Evolutionary conservation across 1,140 invertebrate species (phyloP), one percentile per base, ranked within the genome.

Genomic region (Lordiphosa clarofinis): DNA sequence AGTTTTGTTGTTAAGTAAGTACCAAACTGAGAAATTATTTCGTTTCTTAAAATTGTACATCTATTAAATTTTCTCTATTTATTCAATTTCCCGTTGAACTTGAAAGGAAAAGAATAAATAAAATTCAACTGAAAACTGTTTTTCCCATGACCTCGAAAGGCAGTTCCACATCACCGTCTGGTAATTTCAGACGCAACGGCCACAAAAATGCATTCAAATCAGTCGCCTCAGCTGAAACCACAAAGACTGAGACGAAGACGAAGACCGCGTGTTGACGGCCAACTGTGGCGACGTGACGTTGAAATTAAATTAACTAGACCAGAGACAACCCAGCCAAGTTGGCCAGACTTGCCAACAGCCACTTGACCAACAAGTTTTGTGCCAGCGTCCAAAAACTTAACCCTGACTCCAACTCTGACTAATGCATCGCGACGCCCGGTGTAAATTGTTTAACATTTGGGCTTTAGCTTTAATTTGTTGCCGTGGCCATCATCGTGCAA

Each of bases 241-340:
- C n/a, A 21, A 35, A 13, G 36, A 24, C 39, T 2, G 15, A 49
- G 39, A 38, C 40, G 24, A 21, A 21, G 21, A 15, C 15, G 2
- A 2, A 21, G 21, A 21, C 21, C 24, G 24, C 52, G 33, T 42
- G 65, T 49, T 54, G 65, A 68, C 40, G 65, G 61, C 63, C 63
- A 65, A 68, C 64, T 59, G 64, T 59, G 65, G 61, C 66, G 67
- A 84, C 78, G 78, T 84, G 78, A 84, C 78, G 78, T 84, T 84
- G 78, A 84, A 84, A 84, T 84, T 84, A 84, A 84, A 84, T 84
- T 75, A 84, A 84, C 78, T 73, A 65, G 78, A 84, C 78, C 71
- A 78, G 73, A 78, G 78, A 84, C 58, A 37, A 48, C 33, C 52
- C 67, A 54, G 49, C 36, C 21, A 31, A 65, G 21, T 37, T 35